phyloP scores from a whole-genome alignment of 1,140 invertebrate species.

The Olivierus martensii region DNA sequence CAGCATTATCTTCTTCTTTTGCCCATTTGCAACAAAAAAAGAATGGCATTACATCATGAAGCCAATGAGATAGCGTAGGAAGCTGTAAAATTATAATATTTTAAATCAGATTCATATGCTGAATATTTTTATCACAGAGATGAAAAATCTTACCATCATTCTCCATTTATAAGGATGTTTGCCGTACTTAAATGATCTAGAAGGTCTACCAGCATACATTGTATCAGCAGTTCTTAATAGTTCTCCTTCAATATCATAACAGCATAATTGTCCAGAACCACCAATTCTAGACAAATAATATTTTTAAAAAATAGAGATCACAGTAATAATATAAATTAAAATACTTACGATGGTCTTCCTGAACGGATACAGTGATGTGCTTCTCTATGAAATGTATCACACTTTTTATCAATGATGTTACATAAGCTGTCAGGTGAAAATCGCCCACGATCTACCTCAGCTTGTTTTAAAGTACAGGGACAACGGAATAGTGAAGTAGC shows the following conservation, averaged over 20 bases:
- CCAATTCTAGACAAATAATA: constrained; percentile 54
- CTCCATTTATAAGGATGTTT: constrained; percentile 23
- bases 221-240: constrained; percentile 89
- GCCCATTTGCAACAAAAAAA: constrained; percentile 93
- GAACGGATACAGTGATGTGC: constrained; percentile 85
- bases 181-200: constrained; percentile 41
- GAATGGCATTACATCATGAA: constrained; percentile 82
- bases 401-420: constrained; percentile 70
- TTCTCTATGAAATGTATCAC: constrained; percentile 70
- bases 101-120: background rate
- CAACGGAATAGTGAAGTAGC: constrained; percentile 62
- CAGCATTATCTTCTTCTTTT: constrained; percentile 73
- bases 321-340: too few species aligned
- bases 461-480: constrained; percentile 83
- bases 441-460: constrained; percentile 75
- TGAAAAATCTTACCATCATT: constrained; percentile 24
- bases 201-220: constrained; percentile 81
- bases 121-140: background rate
- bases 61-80: constrained; percentile 85
- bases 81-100: constrained; percentile 35
- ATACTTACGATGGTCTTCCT: constrained; percentile 68
- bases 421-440: constrained; percentile 83
- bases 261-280: constrained; percentile 91
- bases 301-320: too few species aligned
- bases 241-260: constrained; percentile 80